Evolutionary conservation across 1,140 invertebrate genomes (phyloP), one percentile per base, ranked within the genome.

Genomic region (Bombyx mandarina): DNA sequence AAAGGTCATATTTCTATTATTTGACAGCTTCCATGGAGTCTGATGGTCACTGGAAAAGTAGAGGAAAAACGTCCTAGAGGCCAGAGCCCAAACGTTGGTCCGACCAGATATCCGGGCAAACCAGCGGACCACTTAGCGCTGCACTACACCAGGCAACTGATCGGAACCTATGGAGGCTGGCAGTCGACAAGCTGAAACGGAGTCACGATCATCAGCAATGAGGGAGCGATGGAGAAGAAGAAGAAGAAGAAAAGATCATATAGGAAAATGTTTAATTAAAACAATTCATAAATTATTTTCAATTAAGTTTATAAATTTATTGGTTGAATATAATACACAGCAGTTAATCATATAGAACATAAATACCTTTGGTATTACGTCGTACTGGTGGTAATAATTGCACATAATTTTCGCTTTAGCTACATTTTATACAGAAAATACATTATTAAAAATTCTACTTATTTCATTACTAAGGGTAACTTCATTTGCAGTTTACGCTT

Each of bases 281-380:
- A 62, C 53, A 45, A 50, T 45, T 3, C 48, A 55, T 45, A 47
- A 47, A 45, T 50, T 10, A 22, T 60, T 58, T 62, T 58, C 46
- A 60, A 60, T 35, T 35, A 35, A 35, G 26, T 62, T 76, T 76
- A 77, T 70, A 77, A 75, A 75, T 79, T 79, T 82, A 82, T 75
- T 85, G 83, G 72, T 77, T 59, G 77, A 86, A 68, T 81, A 82
- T 84, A 79, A 76, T 81, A 83, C 77, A 86, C 75, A 83, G 83
- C 79, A 83, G 76, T 77, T 77, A 82, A 5, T 35, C 4, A 35
- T 35, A 35, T 35, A 71, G 73, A 84, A 80, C 73, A 75, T 75
- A 79, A 73, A 80, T 79, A 82, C 81, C 72, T 84, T 81, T 82
- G 77, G 77, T 81, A 82, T 76, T 77, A 72, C 69, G 69, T 61